A percentile compares a stretch with the other conserved stretches of the same genome.
Evolutionary conservation across 2,113 vertebrate genomes (phyloP).

Genomic region (Melanotaenia duboulayi): DNA sequence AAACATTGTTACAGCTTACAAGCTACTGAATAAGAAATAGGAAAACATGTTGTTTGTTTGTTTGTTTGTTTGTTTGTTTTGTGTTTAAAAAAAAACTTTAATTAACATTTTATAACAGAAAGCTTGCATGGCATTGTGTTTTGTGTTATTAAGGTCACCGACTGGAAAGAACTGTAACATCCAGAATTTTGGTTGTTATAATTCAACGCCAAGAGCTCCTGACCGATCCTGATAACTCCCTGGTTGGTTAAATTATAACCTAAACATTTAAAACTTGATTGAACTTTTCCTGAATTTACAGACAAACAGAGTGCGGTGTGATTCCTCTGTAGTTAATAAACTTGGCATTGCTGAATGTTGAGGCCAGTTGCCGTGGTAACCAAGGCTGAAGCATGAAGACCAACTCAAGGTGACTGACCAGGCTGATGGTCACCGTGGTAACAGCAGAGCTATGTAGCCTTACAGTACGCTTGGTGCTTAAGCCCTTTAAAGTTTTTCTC

Average conservation of each 20-base stretch:
- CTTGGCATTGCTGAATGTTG: constrained; percentile 54
- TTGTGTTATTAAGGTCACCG: no score
- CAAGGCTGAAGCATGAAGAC: constrained; percentile 58
- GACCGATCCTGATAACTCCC: no score
- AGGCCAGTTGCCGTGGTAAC: constrained; percentile 72
- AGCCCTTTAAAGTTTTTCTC: constrained; percentile 21
- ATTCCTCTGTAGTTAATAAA: constrained; percentile 60
- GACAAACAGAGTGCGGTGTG: background rate
- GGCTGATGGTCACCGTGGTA: constrained; percentile 73
- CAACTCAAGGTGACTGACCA: constrained; percentile 64
- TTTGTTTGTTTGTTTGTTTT: no score
- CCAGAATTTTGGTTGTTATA: no score
- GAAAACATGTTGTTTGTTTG: no score
- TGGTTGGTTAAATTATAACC: no score
- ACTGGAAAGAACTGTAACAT: no score
- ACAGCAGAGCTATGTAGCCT: constrained; percentile 50
- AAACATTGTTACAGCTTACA: background rate
- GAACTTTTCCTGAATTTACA: constrained; percentile 6
- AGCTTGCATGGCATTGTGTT: background rate
- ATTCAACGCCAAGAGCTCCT: no score
- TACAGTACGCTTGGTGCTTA: constrained; percentile 8
- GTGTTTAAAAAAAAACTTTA: no score
- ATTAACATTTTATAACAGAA: background rate
- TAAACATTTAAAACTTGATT: background rate
- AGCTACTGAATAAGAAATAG: background rate